Conservation (phyloP, 37 sponge, comb jelly and placozoan genomes). For the Eunapius fragilis region DNA sequence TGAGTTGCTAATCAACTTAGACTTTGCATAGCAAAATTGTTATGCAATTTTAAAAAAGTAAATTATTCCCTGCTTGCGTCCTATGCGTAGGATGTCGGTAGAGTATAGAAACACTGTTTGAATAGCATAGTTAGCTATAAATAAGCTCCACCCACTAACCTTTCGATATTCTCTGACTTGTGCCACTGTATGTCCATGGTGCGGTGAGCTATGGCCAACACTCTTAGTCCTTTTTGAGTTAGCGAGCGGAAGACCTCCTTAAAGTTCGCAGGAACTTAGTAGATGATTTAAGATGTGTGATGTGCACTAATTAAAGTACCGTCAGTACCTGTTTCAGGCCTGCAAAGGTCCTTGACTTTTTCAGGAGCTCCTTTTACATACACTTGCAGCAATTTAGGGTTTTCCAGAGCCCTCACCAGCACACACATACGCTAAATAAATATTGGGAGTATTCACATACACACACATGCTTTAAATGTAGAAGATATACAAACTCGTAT, state of each 20-base stretch:
- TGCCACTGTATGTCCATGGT: slow-evolving; percentile 71
- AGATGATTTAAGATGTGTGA: background rate
- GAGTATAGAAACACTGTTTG: no score
- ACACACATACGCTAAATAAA: slow-evolving; percentile 72
- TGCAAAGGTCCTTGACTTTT: slow-evolving; percentile 71
- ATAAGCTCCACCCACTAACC: background rate
- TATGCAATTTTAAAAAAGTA: no score
- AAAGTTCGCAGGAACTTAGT: slow-evolving; percentile 66
- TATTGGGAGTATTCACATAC: background rate
- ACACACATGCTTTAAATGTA: background rate
- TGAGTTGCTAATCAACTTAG: no score
- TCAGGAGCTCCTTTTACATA: slow-evolving; percentile 94
- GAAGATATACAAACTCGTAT: no score
- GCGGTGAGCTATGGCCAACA: slow-evolving; percentile 81
- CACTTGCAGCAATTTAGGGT: slow-evolving; percentile 43
- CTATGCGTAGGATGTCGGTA: no score
- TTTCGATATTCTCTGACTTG: slow-evolving; percentile 38
- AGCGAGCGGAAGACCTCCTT: slow-evolving; percentile 39
- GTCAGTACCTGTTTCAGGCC: slow-evolving; percentile 36
- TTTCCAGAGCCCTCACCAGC: slow-evolving; percentile 52
- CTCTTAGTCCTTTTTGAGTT: slow-evolving; percentile 74
- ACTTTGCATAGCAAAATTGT: no score
- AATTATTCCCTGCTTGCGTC: no score
- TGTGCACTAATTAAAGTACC: background rate
- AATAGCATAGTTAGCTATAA: no score